Percentiles rank a stretch among this genome's conserved stretches.
Evolutionary conservation across 2,797 vertebrate genomes (phyloP).

Genomic region (Enteromius anoplus): DNA sequence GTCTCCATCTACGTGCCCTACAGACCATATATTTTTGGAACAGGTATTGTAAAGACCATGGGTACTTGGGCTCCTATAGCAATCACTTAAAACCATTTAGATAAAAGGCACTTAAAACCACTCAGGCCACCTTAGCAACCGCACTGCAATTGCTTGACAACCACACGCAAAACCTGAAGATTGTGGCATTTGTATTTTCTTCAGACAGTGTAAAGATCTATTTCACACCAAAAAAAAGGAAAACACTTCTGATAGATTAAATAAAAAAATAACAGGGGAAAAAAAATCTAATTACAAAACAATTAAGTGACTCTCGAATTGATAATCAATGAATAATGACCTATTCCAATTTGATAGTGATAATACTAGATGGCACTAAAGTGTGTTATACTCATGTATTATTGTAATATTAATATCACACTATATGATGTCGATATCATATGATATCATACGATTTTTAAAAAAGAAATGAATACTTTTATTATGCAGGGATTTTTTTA

Average conservation of each 20-base stretch:
- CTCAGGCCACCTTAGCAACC: not conserved
- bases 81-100: not conserved
- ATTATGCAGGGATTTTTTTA: not conserved
- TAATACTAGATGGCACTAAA: not conserved
- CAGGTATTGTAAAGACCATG: not conserved
- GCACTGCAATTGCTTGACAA: not conserved
- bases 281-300: not conserved
- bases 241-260: not conserved
- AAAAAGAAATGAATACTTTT: not conserved
- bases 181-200: not conserved
- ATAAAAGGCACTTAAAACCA: slow-evolving; percentile 4
- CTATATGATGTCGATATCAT: not conserved
- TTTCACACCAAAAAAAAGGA: not conserved
- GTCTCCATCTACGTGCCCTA: not conserved
- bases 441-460: not conserved
- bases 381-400: not conserved
- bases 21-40: not conserved
- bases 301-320: not conserved
- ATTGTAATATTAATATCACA: not conserved
- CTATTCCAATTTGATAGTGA: not conserved
- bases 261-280: not conserved
- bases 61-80: not conserved
- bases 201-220: not conserved
- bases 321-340: not conserved
- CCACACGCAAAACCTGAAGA: not conserved